Percentiles rank a stretch among this genome's conserved stretches.
These are phyloP conservation scores for Drosophila eugracilis DNA, from an alignment of 1,140 invertebrate genomes.

Conservation along the genomic window DNA sequence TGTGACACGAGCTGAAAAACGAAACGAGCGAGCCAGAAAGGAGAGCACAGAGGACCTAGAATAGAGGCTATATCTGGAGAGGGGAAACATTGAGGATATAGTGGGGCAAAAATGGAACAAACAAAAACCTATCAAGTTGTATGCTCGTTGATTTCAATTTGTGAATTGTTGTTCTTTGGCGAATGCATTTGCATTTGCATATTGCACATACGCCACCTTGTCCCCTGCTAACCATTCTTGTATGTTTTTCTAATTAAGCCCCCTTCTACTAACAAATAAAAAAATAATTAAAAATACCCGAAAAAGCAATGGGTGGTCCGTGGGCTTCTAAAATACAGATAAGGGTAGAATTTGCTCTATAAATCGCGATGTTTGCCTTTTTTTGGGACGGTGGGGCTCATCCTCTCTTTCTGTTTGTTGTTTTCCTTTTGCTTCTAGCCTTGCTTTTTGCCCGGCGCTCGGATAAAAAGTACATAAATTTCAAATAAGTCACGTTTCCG, in stretches of 20 bases:
- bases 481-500: conserved; percentile 80
- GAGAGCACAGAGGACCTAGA: conserved; percentile 15
- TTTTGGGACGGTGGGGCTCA: no score
- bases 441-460: conserved; percentile 38
- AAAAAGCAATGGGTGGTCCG: neutral
- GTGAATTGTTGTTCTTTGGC: conserved; percentile 63
- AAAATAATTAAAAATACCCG: conserved; percentile 43
- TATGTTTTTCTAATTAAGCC: conserved; percentile 76
- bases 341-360: conserved; percentile 48
- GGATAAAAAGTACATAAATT: conserved; percentile 81
- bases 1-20: conserved; percentile 65
- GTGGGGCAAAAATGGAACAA: conserved; percentile 46
- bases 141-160: conserved; percentile 82
- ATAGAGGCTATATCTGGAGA: neutral
- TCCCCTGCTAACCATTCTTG: conserved; percentile 4
- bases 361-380: conserved; percentile 44
- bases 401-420: conserved; percentile 6
- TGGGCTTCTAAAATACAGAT: conserved; percentile 11
- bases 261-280: conserved; percentile 18
- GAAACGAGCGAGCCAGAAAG: conserved; percentile 56
- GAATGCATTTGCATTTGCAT: conserved; percentile 81
- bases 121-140: conserved; percentile 77
- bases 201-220: conserved; percentile 68
- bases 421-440: conserved; percentile 41
- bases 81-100: neutral